Conservation (phyloP, 2,888 invertebrate species). For the Cynaeus angustus region DNA sequence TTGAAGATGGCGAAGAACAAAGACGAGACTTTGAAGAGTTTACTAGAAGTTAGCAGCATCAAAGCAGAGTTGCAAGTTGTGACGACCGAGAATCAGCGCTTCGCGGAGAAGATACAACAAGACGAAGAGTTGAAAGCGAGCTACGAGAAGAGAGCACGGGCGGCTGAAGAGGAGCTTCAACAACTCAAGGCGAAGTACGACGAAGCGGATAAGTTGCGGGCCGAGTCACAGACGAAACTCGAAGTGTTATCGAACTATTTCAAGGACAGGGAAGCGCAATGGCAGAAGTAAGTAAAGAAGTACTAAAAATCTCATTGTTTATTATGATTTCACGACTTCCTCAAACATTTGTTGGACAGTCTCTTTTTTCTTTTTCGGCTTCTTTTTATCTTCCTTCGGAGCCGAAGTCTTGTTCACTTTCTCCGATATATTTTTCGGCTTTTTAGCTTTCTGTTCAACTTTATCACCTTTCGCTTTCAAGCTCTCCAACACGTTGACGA, state of each 20-base stretch:
- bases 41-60: constrained; percentile 74
- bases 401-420: not conserved
- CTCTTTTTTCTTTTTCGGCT: not conserved
- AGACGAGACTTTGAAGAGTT: constrained; percentile 64
- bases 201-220: constrained; percentile 80
- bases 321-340: no score
- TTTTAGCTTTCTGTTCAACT: not conserved
- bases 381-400: not conserved
- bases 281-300: constrained; percentile 82
- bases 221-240: constrained; percentile 87
- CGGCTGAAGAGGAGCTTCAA: constrained; percentile 73
- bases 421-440: constrained; percentile 2
- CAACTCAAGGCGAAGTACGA: constrained; percentile 76
- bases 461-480: not conserved
- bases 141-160: constrained; percentile 70
- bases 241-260: constrained; percentile 92
- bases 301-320: not conserved
- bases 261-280: constrained; percentile 90
- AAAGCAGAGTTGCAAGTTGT: constrained; percentile 76
- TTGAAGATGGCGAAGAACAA: constrained; percentile 69
- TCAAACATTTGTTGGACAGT: no score
- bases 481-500: not conserved
- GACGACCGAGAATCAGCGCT: constrained; percentile 73
- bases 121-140: constrained; percentile 71
- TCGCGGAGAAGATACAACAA: constrained; percentile 71